Base-by-base conservation (phyloP, 2,113 vertebrate species). In the Mugil cephalus region DNA sequence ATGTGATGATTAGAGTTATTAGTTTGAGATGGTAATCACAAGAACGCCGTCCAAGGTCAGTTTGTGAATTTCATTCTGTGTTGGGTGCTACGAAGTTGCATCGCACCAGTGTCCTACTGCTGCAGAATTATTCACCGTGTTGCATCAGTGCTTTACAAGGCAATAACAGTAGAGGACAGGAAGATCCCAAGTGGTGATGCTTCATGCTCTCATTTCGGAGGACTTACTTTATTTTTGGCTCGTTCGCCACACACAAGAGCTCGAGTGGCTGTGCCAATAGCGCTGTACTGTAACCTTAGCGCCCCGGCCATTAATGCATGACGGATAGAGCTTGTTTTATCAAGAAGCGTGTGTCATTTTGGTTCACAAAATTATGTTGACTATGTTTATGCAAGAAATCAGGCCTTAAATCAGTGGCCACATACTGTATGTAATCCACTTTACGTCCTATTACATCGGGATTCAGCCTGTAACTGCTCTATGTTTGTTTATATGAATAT, bases 171-270 rank as follows among this genome's bases (percentile, higher is more conserved):
- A 53, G 52, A 88, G 88, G 74, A 88, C 78, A 74, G 69, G 54
- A 60, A 40, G 70, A 68, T 82, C 78, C 74, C 78, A 66, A 60
- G 68, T 65, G 75, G 48, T 34, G 60, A 61, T 78, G 79, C 63
- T 73, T 68, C 71, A 74, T 69, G 82, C 80, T 75, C 79, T 69
- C 55, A 69, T 82, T 86, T 78, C 79, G 43, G 56, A 77, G 68
- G 64, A 75, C 67, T 74, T 54, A 0, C 55, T 68, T 83, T 89
- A 87, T 88, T 85, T 91, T 88, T 81, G 87, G 79, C 73, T 65
- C 35, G 5, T 78, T 78, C 14, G 11, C 47, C 63, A 70, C 67
- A 61, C 60, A 74, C 71, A 51, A 66, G 62, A 66, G 53, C 68
- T 79, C 38, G 30, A 78, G 70, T 82, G 74, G 64, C 63, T 79